Evolutionary conservation across 2,113 vertebrate genomes (phyloP), one percentile per base, ranked within the genome.

Genomic region (Bufo gargarizans): DNA sequence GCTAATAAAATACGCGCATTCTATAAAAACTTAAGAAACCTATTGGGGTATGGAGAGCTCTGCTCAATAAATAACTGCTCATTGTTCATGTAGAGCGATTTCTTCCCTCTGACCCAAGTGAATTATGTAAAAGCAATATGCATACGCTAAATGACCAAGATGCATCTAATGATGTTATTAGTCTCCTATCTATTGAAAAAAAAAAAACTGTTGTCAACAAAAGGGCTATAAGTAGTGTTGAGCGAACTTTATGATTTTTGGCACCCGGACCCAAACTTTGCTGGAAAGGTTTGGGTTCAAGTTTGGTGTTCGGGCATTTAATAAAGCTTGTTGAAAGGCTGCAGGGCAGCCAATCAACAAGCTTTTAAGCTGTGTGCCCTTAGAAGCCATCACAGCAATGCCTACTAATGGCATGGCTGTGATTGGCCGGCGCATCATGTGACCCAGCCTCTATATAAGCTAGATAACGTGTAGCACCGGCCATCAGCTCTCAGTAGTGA

Each of bases 41-140:
- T 55, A 71, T 74, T 22, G n/a, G n/a, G 10, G 33, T 71, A 84
- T 84, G 49, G 6, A 84, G 20, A 50, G 20, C 9, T 13, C 9
- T 13, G 77, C 56, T 77, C 55, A 63, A 53, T 88, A 88, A 76
- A 88, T 65, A 84, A 77, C 58, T 58, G 50, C 65, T 88, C 12
- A 10, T n/a, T 78, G 47, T 78, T 50, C 22, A 78, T 47, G 71
- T 84, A 33, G 6, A 69, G 33, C 22, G 59, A 69, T 78, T 84
- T 56, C 71, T 45, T 45, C 53, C 5, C 61, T 78, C 49, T 33
- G 13, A 78, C 87, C 81, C 74, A 14, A 19, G 87, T 69, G 74
- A 89, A 69, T 89, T 89, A 84, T 84, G 58, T 82, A 89, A 49
- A 83, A 83, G 87, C 87, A 77, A 77, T 71, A 84, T 84, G 50